Evolutionary conservation across 2,888 invertebrate species (phyloP).

Genomic region (Eupithecia tripunctaria): DNA sequence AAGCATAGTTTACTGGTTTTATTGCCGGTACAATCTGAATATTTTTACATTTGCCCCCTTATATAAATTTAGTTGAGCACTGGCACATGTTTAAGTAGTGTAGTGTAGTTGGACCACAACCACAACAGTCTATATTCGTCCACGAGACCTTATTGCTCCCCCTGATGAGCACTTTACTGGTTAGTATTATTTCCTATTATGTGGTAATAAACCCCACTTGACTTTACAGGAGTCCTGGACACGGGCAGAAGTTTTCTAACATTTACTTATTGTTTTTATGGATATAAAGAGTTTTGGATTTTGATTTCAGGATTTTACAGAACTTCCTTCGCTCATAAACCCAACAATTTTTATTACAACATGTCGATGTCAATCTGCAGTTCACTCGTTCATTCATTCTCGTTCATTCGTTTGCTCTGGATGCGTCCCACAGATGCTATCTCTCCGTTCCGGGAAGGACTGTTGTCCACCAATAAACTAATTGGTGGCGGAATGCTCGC

Average conservation of each 20-base stretch:
- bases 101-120: no score
- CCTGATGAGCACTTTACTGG: no score
- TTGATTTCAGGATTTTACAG: neutral
- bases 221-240: no score
- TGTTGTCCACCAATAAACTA: conserved; percentile 82
- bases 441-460: conserved; percentile 78
- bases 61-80: neutral
- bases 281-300: no score
- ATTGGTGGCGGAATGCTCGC: conserved; percentile 77
- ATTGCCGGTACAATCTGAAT: neutral
- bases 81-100: neutral
- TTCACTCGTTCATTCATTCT: conserved; percentile 15
- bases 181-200: no score
- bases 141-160: no score
- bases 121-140: no score
- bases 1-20: neutral
- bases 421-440: conserved; percentile 64
- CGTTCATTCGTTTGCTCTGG: conserved; percentile 18
- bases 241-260: no score
- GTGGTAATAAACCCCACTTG: no score
- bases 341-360: neutral
- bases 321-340: neutral
- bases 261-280: no score
- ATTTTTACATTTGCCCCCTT: neutral
- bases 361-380: neutral